A percentile compares a stretch with the other conserved stretches of the same genome.
These are phyloP conservation scores for Oncopeltus fasciatus DNA, from an alignment of 1,140 invertebrate species.

Conservation along the genomic window DNA sequence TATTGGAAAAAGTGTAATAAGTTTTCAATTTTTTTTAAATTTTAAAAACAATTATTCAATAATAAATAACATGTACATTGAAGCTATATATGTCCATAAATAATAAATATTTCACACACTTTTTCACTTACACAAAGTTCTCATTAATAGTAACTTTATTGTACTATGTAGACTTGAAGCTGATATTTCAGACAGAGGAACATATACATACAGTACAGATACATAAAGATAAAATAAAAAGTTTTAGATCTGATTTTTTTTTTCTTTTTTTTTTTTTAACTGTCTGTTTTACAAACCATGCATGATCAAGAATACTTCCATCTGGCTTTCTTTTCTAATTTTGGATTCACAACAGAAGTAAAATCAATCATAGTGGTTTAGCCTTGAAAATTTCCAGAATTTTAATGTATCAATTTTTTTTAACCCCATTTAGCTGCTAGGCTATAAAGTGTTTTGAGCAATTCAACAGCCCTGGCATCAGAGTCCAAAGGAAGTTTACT, in stretches of 20 bases:
- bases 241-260: background rate
- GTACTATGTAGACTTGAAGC: background rate
- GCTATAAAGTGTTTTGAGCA: slow-evolving; percentile 64
- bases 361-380: slow-evolving; percentile 14
- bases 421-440: slow-evolving; percentile 62
- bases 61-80: no score
- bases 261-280: background rate
- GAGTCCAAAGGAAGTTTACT: slow-evolving; percentile 30
- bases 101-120: no score
- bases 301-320: slow-evolving; percentile 17
- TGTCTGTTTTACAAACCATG: background rate
- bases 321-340: background rate
- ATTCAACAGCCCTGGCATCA: slow-evolving; percentile 59
- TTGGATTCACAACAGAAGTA: slow-evolving; percentile 4
- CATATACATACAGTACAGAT: background rate
- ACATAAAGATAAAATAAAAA: background rate
- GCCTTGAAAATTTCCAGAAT: background rate
- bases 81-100: no score
- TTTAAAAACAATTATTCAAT: no score
- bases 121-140: no score
- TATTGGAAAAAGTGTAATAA: no score
- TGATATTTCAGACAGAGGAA: background rate
- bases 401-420: background rate
- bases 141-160: background rate
- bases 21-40: no score